Evolutionary conservation across 2,888 invertebrate species (phyloP).

Genomic region (Mycogona germanica): DNA sequence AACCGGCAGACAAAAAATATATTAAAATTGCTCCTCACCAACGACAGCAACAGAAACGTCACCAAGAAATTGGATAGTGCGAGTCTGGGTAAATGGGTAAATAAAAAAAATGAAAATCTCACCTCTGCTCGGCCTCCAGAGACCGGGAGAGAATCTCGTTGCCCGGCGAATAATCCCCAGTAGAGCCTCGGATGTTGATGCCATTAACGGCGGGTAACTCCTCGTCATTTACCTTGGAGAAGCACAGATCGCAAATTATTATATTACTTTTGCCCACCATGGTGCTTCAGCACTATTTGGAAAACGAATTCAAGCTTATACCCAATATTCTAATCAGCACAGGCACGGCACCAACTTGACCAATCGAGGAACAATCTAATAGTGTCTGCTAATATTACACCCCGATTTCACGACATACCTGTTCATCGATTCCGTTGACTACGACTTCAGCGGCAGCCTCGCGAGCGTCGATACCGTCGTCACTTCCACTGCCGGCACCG

Average conservation of each 20-base stretch:
- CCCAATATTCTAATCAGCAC: no score
- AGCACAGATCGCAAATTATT: no score
- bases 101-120: neutral
- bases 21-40: neutral
- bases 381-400: no score
- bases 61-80: neutral
- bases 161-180: slow-evolving; percentile 20
- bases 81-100: neutral
- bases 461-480: neutral
- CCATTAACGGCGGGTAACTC: no score
- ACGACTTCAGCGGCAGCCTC: slow-evolving; percentile 8
- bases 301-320: no score
- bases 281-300: no score
- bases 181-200: slow-evolving; percentile 24
- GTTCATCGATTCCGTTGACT: neutral
- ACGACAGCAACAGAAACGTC: neutral
- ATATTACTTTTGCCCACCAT: no score
- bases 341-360: no score
- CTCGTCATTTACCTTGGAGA: neutral
- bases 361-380: no score
- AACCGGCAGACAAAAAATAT: neutral
- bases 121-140: slow-evolving; percentile 34
- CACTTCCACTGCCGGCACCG: neutral
- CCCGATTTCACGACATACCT: no score
- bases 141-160: slow-evolving; percentile 31